phyloP scores from a whole-genome alignment of 2,113 vertebrate genomes.

The Deroptyus accipitrinus region DNA sequence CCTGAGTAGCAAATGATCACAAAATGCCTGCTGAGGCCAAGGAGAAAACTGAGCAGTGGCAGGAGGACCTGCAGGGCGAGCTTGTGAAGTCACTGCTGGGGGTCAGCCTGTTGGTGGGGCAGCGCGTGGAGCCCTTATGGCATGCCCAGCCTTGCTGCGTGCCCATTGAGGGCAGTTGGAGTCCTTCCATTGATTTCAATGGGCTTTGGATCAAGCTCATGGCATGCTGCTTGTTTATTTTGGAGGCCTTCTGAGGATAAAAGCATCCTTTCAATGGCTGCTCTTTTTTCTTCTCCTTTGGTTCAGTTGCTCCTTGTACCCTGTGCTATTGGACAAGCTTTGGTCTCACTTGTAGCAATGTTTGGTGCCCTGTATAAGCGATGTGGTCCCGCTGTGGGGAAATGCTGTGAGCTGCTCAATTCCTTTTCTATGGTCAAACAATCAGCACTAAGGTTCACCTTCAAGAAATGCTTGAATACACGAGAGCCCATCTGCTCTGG shows the following conservation, averaged over 20 bases:
- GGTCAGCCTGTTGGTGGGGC: background rate
- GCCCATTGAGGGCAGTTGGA: conserved; percentile 20
- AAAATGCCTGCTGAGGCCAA: background rate
- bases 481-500: background rate
- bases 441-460: background rate
- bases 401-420: background rate
- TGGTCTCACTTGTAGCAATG: background rate
- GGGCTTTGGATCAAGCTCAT: conserved; percentile 16
- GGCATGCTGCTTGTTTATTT: conserved; percentile 44
- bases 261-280: conserved; percentile 3
- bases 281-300: background rate
- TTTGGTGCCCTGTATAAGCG: background rate
- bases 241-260: background rate
- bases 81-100: accelerated
- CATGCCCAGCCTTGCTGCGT: background rate
- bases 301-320: background rate
- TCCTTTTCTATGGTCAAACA: background rate
- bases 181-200: background rate
- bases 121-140: background rate
- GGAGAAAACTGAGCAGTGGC: background rate
- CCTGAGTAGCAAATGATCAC: background rate
- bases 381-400: background rate
- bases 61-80: background rate
- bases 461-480: background rate
- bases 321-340: background rate